Conservation (phyloP, 2,113 vertebrate genomes). For the Pluvialis apricaria region DNA sequence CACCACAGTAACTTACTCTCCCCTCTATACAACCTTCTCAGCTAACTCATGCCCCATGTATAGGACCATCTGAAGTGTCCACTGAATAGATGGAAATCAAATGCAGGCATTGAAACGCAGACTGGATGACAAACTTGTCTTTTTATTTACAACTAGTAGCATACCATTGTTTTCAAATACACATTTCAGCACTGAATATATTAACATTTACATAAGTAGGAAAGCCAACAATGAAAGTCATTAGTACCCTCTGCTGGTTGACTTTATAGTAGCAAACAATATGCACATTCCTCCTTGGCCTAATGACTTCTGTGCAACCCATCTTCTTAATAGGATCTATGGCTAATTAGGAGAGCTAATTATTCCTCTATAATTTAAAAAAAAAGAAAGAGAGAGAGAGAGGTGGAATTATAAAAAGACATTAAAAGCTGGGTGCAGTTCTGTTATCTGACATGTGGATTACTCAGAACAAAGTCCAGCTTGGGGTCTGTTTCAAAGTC, state of each 20-base stretch:
- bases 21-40: background rate
- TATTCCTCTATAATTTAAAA: background rate
- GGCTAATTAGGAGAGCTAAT: background rate
- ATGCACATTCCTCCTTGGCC: background rate
- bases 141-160: background rate
- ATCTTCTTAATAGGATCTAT: background rate
- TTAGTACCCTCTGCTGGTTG: constrained; percentile 69
- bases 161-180: background rate
- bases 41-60: background rate
- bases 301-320: background rate
- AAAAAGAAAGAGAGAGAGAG: too few relatives aligned
- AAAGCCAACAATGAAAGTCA: constrained; percentile 9
- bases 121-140: background rate
- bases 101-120: background rate
- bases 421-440: background rate
- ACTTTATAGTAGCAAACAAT: background rate
- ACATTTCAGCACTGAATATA: background rate
- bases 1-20: accelerated
- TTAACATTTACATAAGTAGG: constrained; percentile 7
- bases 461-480: background rate
- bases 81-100: background rate
- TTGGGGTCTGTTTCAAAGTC: background rate
- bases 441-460: background rate
- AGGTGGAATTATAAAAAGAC: background rate
- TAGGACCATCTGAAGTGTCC: background rate